Evolutionary conservation across 2,797 vertebrate species (phyloP).

Genomic region (Nyctalus aviator): DNA sequence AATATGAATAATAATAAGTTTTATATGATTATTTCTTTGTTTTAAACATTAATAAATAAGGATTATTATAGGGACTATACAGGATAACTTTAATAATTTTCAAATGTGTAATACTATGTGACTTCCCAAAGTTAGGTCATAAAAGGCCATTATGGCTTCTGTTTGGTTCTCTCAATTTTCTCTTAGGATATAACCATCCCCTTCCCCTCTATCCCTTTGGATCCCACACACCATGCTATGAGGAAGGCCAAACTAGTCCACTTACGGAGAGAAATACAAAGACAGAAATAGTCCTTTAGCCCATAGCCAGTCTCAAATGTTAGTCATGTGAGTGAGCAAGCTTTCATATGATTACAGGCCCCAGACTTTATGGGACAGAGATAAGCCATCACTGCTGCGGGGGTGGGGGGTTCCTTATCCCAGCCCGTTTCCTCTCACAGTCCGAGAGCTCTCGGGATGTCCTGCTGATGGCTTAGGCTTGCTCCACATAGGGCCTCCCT

Average conservation of each 20-base stretch:
- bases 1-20: neutral
- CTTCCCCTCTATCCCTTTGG: neutral
- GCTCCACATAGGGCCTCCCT: too few relatives aligned
- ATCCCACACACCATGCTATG: neutral
- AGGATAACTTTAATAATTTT: slow-evolving; percentile 10
- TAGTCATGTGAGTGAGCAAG: neutral
- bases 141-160: neutral
- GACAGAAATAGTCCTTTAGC: neutral
- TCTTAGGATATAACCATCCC: neutral
- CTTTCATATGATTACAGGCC: neutral
- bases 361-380: neutral
- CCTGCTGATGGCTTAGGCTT: too few relatives aligned
- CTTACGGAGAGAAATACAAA: neutral
- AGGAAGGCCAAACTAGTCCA: neutral
- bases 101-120: neutral
- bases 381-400: neutral
- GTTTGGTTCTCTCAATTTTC: neutral
- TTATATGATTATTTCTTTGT: neutral
- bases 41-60: neutral
- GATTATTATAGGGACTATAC: neutral
- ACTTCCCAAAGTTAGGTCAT: neutral
- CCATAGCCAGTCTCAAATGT: neutral
- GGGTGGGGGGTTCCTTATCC: too few relatives aligned
- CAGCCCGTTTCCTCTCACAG: too few relatives aligned
- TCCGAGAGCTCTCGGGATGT: too few relatives aligned